Base-by-base conservation (phyloP, 2,797 vertebrate genomes). In the Denticeps clupeoides region DNA sequence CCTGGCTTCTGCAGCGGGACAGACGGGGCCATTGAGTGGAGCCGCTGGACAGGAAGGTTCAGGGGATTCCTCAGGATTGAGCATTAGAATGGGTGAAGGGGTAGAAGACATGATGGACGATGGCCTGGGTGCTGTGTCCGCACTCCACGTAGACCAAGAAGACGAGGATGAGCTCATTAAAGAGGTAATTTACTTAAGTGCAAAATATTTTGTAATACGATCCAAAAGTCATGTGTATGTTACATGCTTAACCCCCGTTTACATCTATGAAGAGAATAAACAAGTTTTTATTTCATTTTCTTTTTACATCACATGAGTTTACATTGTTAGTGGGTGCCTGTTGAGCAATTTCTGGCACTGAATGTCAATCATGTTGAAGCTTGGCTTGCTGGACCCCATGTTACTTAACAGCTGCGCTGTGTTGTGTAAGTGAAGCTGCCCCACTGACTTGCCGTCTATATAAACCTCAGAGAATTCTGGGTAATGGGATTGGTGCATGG, bases 141-240 rank as follows among this genome's bases (percentile, higher is more conserved):
- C 21, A 1, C 24, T 41, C 26, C 16, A 43, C 38, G 42, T 43
- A n/a, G 33, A 48, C 7, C 24, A 45, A 42, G 28, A 46, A 8
- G 79, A 71, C 0, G 79, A 75, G 16, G 78, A 71, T 45, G 82
- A 87, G 15, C 63, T 86, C 57, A 76, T 75, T 45, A 86, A 84
- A 70, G 88, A 93, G 89, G 89, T 93, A 78, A 67, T 10, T n/a
- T n/a, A n/a, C n/a, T n/a, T n/a, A n/a, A n/a, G n/a, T n/a, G n/a
- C n/a, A n/a, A n/a, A n/a, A n/a, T n/a, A n/a, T n/a, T n/a, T n/a
- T n/a, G n/a, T n/a, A n/a, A n/a, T n/a, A n/a, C n/a, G n/a, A n/a
- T n/a, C n/a, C n/a, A n/a, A n/a, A n/a, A n/a, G n/a, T n/a, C n/a
- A n/a, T n/a, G n/a, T n/a, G n/a, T n/a, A n/a, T n/a, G n/a, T n/a